Evolutionary conservation across 2,888 invertebrate species (phyloP).

Genomic region (Hoplodrina blanda): DNA sequence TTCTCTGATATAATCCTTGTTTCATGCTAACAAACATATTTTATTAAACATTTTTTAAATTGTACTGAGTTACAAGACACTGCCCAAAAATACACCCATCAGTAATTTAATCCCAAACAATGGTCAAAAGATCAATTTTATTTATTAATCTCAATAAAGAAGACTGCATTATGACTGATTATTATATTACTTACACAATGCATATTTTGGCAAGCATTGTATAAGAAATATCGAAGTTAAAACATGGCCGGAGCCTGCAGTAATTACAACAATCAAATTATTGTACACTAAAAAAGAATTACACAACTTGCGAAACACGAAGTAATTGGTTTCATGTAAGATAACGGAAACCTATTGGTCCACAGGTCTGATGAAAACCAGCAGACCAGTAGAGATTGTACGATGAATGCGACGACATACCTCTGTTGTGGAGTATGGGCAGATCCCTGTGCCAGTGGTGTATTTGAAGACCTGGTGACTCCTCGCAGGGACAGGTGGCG

Average conservation of each 20-base stretch:
- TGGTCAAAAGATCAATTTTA: not conserved
- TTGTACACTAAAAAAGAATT: slow-evolving; percentile 4
- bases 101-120: not conserved
- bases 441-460: slow-evolving; percentile 80
- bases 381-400: too few species aligned
- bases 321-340: not conserved
- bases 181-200: not conserved
- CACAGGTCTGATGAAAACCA: not conserved
- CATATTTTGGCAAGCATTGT: slow-evolving; percentile 2
- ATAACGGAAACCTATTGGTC: not conserved
- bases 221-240: not conserved
- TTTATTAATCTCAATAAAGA: not conserved
- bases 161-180: not conserved
- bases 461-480: slow-evolving; percentile 85
- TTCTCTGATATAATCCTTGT: too few species aligned
- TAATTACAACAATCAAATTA: not conserved
- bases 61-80: not conserved
- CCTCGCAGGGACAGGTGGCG: slow-evolving; percentile 98
- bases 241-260: not conserved
- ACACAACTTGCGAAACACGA: slow-evolving; percentile 1
- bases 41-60: too few species aligned
- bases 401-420: slow-evolving; percentile 65
- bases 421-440: slow-evolving; percentile 87
- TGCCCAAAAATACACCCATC: not conserved
- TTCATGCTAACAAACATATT: too few species aligned